Evolutionary conservation across 2,888 invertebrate genomes (phyloP), one percentile per base, ranked within the genome.

Genomic region (Dolomedes plantarius): DNA sequence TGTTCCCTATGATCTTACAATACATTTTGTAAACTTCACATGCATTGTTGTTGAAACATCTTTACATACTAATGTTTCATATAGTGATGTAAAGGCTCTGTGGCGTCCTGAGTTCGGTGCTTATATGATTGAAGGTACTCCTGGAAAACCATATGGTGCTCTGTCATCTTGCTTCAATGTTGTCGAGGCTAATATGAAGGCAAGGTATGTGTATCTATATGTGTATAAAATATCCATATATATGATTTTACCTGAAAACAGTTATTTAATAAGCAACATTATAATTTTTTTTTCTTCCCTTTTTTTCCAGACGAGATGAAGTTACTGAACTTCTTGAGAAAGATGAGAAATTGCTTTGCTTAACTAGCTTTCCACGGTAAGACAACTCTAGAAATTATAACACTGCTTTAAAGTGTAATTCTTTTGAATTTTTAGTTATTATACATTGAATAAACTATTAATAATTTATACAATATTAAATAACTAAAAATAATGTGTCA

Each of bases 71-170:
- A n/a, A n/a, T 65, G 28, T 19, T 36, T 32, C 89, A 88, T 90
- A 81, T 91, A 94, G 94, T 27, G 90, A 94, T 90, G 95, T 95
- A 0, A 96, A 96, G 91, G 96, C 96, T 0, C 92, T 98, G 62
- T 99, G 99, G 99, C 94, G 98, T 74, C 99, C 99, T 0, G 99
- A 99, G 92, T 99, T 97, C 93, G 99, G 97, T 1, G 95, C 96
- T n/a, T 99, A 98, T 91, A 99, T 99, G 98, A 94, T 98, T 82
- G 98, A 99, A 93, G 99, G 99, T 23, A 99, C 99, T 0, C 99
- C 99, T 0, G 99, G 99, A 0, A 89, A 90, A 81, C 93, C 93
- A 0, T 99, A 98, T 90, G 98, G 98, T 7, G 97, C 97, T 0
- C 93, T 98, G 16, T 93, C 99, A 91, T 98, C 98, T 6, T 98